Evolutionary conservation across 2,797 vertebrate genomes (phyloP).

Genomic region (Hapalemur alaotrensis): DNA sequence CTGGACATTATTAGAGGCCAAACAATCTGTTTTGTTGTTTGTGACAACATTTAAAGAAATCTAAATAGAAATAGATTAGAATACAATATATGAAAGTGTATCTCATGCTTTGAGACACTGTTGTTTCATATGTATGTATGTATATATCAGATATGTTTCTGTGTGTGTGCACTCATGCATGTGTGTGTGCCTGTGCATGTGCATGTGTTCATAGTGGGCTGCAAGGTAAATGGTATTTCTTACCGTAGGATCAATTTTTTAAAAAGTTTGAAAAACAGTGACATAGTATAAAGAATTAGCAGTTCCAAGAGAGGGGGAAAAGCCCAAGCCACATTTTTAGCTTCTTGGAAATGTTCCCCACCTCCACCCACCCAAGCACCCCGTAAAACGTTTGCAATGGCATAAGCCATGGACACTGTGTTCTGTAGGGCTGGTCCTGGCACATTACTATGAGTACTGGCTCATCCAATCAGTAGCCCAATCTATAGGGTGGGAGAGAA

Average conservation of each 20-base stretch:
- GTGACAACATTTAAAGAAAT: not conserved
- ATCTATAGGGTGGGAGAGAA: not conserved
- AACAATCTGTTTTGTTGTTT: not conserved
- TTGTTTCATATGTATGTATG: not conserved
- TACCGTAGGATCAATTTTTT: not conserved
- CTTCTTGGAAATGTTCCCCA: constrained; percentile 72
- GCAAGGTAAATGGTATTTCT: not conserved
- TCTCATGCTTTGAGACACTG: not conserved
- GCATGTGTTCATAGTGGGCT: not conserved
- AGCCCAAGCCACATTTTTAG: constrained; percentile 46
- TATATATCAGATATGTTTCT: not conserved
- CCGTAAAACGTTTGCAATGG: constrained; percentile 52
- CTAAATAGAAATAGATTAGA: not conserved
- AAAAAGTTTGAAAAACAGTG: not conserved
- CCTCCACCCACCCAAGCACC: not conserved
- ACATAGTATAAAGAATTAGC: not conserved
- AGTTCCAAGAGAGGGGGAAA: constrained; percentile 36
- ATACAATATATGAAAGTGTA: not conserved
- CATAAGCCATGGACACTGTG: not conserved
- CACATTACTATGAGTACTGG: constrained; percentile 19
- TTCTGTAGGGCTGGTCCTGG: constrained; percentile 32
- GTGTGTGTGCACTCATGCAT: not conserved
- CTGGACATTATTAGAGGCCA: not conserved
- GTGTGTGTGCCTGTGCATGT: not conserved
- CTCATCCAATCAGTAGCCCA: not conserved